Evolutionary conservation across 2,113 vertebrate genomes (phyloP).

Genomic region (Lucifuga dentata): DNA sequence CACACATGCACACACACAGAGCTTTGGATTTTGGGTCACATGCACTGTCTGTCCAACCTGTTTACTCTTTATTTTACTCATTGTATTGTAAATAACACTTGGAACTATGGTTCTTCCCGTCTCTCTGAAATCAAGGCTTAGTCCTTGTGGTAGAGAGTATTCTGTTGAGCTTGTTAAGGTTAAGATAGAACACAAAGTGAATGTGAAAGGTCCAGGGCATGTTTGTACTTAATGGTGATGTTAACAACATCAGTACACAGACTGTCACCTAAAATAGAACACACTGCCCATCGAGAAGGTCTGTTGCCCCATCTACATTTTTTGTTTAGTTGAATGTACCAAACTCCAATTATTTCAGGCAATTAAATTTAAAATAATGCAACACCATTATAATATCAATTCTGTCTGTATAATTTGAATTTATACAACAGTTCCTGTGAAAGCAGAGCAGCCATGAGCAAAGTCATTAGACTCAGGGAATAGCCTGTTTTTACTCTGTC

Average conservation of each 20-base stretch:
- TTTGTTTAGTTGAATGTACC: too few relatives aligned
- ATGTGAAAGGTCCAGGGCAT: constrained; percentile 14
- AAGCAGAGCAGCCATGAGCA: too few relatives aligned
- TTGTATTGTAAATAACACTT: constrained; percentile 61
- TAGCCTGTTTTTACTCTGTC: too few relatives aligned
- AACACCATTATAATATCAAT: too few relatives aligned
- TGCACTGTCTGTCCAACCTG: constrained; percentile 50
- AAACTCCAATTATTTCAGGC: too few relatives aligned
- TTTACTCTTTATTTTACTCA: constrained; percentile 73
- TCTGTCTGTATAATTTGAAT: too few relatives aligned
- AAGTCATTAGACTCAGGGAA: too few relatives aligned
- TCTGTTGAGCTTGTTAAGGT: constrained; percentile 47
- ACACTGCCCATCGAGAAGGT: neutral
- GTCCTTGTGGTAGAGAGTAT: constrained; percentile 40
- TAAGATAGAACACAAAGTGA: constrained; percentile 10
- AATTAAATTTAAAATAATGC: too few relatives aligned
- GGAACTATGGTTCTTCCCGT: constrained; percentile 36
- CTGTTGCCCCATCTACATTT: too few relatives aligned
- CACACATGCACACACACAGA: too few relatives aligned
- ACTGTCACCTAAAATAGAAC: neutral
- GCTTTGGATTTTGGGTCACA: constrained; percentile 29
- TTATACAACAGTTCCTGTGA: too few relatives aligned
- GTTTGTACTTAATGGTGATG: constrained; percentile 9
- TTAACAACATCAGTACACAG: neutral
- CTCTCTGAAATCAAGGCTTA: constrained; percentile 64